phyloP scores from a whole-genome alignment of 2,113 vertebrate species.

The Carassius gibelio region DNA sequence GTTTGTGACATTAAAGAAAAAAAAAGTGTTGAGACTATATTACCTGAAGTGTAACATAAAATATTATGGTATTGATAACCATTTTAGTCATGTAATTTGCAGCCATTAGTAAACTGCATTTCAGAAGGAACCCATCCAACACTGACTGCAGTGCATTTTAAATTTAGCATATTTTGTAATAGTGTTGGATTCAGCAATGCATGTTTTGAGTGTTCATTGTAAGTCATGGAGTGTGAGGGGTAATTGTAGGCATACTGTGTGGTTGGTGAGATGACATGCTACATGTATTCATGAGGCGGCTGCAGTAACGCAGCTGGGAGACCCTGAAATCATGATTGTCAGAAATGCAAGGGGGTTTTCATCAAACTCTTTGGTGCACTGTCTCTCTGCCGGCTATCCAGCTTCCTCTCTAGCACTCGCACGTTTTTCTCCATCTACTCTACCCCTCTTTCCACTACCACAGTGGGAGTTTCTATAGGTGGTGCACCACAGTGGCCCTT shows the following conservation, averaged over 20 bases:
- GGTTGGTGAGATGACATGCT: constrained; percentile 35
- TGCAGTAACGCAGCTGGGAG: constrained; percentile 72
- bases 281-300: constrained; percentile 57
- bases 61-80: background rate
- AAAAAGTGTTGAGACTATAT: background rate
- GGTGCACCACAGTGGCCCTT: background rate
- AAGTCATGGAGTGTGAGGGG: background rate
- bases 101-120: background rate
- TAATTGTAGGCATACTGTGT: constrained; percentile 9
- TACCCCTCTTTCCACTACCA: background rate
- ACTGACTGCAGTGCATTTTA: constrained; percentile 1
- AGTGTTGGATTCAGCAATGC: background rate
- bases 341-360: constrained; percentile 53
- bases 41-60: background rate
- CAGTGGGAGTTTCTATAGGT: background rate
- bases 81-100: background rate
- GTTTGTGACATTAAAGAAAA: background rate
- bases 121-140: background rate
- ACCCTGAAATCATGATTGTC: constrained; percentile 60
- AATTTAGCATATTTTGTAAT: background rate
- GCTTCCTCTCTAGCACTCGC: background rate
- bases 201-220: background rate
- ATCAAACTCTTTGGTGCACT: constrained; percentile 53
- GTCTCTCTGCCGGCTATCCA: constrained; percentile 34
- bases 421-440: background rate